Base-by-base conservation (phyloP, 2,888 invertebrate genomes). In the Drosophila buzzatii region DNA sequence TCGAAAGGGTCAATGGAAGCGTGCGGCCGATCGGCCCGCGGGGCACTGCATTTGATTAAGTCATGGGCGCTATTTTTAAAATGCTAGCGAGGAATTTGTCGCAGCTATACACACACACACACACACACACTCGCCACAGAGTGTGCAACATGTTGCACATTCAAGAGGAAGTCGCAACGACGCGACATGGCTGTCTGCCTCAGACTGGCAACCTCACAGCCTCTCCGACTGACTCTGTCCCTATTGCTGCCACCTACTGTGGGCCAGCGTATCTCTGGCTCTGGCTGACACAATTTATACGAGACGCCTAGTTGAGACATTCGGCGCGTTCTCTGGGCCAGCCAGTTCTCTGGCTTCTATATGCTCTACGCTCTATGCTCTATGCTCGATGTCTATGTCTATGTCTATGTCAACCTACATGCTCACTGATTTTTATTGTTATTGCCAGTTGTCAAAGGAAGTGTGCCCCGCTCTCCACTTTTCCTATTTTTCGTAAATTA, bases 361-460 rank as follows among this genome's bases (percentile, higher is more conserved):
- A 23, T 10, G 44, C 37, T 53, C 47, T 8, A 23, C 16, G 57
- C 45, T 47, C 47, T 3, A 31, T 23, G 23, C 23, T 23, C 23
- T 3, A n/a, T 31, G 47, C 23, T 45, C 56, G 18, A n/a, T n/a
- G n/a, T n/a, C n/a, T n/a, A 62, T 60, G 61, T 18, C 53, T 27
- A 31, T 49, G 62, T 73, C 85, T 75, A 67, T 61, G 62, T 66
- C 84, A 64, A 81, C 84, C 84, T 83, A 86, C 84, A 86, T 84
- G 83, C 67, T 86, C 84, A 81, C 74, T 89, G 85, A 85, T 86
- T 85, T 85, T 85, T 89, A 85, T 85, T 85, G 85, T 85, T 85
- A 86, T 89, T 84, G 89, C 87, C 85, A 89, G 86, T 89, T 86
- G 86, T 85, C 85, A 85, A 83, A 89, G 89, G 89, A 86, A 83